Conservation (phyloP, 2,888 invertebrate species). For the Cryptosula pallasiana region DNA sequence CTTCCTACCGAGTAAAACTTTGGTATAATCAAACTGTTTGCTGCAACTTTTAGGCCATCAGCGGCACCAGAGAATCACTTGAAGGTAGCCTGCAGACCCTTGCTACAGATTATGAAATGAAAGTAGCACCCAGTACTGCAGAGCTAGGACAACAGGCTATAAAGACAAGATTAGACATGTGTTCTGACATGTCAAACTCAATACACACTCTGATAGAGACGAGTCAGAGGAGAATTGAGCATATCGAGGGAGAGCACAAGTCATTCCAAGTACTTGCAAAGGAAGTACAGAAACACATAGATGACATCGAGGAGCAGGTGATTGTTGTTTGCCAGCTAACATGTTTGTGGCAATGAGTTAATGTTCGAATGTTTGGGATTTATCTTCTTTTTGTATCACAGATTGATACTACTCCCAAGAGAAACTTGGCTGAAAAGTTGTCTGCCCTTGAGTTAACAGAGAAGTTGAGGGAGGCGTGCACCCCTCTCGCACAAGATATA, state of each 20-base stretch:
- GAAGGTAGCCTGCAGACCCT: background rate
- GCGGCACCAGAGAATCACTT: background rate
- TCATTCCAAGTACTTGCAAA: background rate
- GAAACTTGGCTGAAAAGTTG: background rate
- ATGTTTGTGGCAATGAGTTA: no score
- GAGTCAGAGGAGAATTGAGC: background rate
- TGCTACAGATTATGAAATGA: background rate
- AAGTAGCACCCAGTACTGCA: conserved; percentile 16
- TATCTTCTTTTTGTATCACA: no score
- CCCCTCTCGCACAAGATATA: background rate
- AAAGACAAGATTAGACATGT: background rate
- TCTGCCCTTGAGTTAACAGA: background rate
- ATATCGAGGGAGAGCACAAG: background rate
- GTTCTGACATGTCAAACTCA: background rate
- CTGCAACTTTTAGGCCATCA: no score
- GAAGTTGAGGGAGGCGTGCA: background rate
- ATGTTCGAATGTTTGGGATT: no score
- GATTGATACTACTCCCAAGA: background rate
- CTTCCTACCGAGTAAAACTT: no score
- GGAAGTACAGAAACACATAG: background rate
- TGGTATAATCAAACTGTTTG: no score
- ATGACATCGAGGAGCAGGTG: conserved; percentile 20
- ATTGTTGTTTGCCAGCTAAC: background rate
- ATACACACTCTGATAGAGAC: background rate
- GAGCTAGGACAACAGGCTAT: background rate